A percentile compares a stretch with the other conserved stretches of the same genome.
Conservation (phyloP, 2,888 invertebrate species). For the Amphipyra berbera region DNA sequence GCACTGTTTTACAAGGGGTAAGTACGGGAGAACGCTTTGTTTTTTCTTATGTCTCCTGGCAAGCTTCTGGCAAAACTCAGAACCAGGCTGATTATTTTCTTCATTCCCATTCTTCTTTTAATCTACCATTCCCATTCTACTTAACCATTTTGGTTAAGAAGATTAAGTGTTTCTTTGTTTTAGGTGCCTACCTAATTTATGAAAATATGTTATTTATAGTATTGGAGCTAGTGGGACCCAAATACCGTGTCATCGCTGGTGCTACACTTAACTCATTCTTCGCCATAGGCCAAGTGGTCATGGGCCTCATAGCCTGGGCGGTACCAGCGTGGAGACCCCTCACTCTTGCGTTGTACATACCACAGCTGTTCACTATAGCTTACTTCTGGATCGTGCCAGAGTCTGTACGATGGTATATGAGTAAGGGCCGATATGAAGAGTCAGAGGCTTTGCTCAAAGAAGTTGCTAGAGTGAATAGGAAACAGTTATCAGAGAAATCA, state of each 20-base stretch:
- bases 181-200: background rate
- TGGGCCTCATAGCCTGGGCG: constrained; percentile 92
- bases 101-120: too few species aligned
- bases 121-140: too few species aligned
- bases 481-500: constrained; percentile 74
- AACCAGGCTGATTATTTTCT: too few species aligned
- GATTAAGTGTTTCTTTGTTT: too few species aligned
- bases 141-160: too few species aligned
- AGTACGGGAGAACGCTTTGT: too few species aligned
- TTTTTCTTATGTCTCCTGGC: too few species aligned
- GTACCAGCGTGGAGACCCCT: constrained; percentile 92
- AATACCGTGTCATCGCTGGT: constrained; percentile 92
- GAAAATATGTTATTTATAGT: constrained; percentile 78
- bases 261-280: constrained; percentile 92
- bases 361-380: constrained; percentile 91
- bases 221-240: constrained; percentile 93
- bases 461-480: constrained; percentile 91
- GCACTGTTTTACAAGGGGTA: too few species aligned
- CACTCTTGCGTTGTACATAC: constrained; percentile 92
- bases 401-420: constrained; percentile 94
- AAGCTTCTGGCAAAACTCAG: too few species aligned
- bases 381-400: constrained; percentile 93
- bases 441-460: constrained; percentile 91
- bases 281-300: constrained; percentile 92
- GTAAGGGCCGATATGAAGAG: constrained; percentile 91